A percentile compares a stretch with the other conserved stretches of the same genome.
Conservation (phyloP, 1,140 invertebrate species). For the Cyrtorhinus lividipennis region DNA sequence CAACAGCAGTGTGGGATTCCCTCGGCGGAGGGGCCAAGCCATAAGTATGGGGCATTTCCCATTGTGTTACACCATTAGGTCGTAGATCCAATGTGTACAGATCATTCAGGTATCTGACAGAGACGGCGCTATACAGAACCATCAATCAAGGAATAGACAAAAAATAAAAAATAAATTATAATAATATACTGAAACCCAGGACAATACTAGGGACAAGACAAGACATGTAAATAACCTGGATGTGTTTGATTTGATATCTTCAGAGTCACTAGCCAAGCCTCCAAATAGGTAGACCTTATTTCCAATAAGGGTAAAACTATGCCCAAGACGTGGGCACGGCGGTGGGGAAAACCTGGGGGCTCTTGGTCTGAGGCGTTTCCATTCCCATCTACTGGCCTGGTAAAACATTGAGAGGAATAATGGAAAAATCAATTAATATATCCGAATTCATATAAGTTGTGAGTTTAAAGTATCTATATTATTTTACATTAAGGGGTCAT, state of each 20-base stretch:
- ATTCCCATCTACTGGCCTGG: conserved; percentile 92
- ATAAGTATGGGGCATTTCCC: conserved; percentile 80
- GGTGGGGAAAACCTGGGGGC: conserved; percentile 63
- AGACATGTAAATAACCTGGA: background rate
- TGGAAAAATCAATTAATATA: no score
- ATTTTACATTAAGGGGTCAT: no score
- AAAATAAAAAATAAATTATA: background rate
- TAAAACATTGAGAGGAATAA: no score
- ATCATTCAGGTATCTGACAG: conserved; percentile 29
- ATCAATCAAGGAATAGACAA: no score
- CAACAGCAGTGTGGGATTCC: conserved; percentile 91
- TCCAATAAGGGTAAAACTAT: conserved; percentile 93
- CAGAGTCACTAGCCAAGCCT: conserved; percentile 71
- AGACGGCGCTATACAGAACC: conserved; percentile 9
- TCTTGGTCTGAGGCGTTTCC: conserved; percentile 86
- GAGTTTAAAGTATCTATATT: no score
- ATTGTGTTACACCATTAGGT: conserved; percentile 36
- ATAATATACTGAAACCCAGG: no score
- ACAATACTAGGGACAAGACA: no score
- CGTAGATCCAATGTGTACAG: conserved; percentile 29
- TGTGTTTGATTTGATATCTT: conserved; percentile 48
- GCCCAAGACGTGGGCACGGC: conserved; percentile 88
- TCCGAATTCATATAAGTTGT: no score
- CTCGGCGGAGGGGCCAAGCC: conserved; percentile 77
- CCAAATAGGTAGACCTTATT: conserved; percentile 94